Conservation (phyloP, 2,888 invertebrate species). For the Aleiodes leptofemur region DNA sequence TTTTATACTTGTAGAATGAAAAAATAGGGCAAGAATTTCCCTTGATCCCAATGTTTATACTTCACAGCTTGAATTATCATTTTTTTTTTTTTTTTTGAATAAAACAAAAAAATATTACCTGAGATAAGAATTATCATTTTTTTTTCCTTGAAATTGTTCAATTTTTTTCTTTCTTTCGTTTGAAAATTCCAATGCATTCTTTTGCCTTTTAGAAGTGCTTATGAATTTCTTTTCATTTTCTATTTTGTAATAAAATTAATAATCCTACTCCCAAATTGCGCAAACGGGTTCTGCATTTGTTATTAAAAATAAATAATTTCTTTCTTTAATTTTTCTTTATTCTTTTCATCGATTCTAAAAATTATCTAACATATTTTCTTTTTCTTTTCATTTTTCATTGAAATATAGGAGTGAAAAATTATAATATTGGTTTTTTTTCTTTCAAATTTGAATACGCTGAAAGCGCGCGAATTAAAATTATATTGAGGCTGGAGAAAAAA, state of each 20-base stretch:
- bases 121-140: slow-evolving; percentile 28
- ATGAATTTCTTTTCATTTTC: too few species aligned
- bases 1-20: slow-evolving; percentile 33
- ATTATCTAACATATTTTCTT: not conserved
- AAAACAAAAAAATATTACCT: slow-evolving; percentile 16
- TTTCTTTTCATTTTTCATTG: too few species aligned
- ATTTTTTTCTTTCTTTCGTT: slow-evolving; percentile 32
- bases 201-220: too few species aligned
- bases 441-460: not conserved
- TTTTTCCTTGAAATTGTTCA: not conserved
- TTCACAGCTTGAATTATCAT: not conserved
- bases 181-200: slow-evolving; percentile 32
- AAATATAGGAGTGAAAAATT: too few species aligned
- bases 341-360: too few species aligned
- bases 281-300: too few species aligned
- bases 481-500: slow-evolving; percentile 33
- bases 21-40: not conserved
- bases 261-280: too few species aligned
- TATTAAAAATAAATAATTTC: too few species aligned
- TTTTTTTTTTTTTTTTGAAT: not conserved
- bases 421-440: slow-evolving; percentile 3
- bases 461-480: slow-evolving; percentile 10
- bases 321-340: too few species aligned
- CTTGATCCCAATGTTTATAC: not conserved
- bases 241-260: too few species aligned